Percentiles rank a stretch among this genome's conserved stretches.
These are phyloP conservation scores for Teleiodes luculella DNA, from an alignment of 2,888 invertebrate species.

Conservation along the genomic window DNA sequence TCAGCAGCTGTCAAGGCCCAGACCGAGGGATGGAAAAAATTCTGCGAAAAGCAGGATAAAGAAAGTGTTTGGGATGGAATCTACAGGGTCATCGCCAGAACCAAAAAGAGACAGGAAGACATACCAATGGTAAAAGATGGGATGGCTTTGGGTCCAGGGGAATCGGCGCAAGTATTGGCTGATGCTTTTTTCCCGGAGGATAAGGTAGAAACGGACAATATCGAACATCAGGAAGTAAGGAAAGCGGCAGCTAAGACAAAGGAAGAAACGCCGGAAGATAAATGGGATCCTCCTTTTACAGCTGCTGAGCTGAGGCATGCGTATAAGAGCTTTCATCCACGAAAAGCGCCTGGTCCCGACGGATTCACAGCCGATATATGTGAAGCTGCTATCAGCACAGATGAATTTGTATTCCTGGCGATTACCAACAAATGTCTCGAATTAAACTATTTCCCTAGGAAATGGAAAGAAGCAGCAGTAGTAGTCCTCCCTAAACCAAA, in stretches of 20 bases:
- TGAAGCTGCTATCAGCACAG: neutral
- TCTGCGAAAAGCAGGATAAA: constrained; percentile 23
- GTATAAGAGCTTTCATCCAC: constrained; percentile 13
- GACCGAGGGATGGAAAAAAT: constrained; percentile 24
- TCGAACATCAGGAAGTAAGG: constrained; percentile 4
- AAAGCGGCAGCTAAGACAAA: neutral
- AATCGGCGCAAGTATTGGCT: constrained; percentile 16
- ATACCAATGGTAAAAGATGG: constrained; percentile 1
- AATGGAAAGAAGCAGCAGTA: neutral
- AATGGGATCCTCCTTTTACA: constrained; percentile 9
- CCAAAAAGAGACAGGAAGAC: neutral
- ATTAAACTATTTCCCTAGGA: neutral
- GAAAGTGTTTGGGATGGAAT: constrained; percentile 20
- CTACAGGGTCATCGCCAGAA: constrained; percentile 12
- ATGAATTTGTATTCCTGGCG: neutral
- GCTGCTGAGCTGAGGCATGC: neutral
- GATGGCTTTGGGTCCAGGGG: neutral
- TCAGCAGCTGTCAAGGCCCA: constrained; percentile 9
- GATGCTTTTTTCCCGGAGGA: no score
- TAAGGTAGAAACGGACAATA: constrained; percentile 2
- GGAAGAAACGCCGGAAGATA: neutral
- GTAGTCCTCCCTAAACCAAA: neutral
- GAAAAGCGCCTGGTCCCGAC: constrained; percentile 22
- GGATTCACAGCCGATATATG: constrained; percentile 22
- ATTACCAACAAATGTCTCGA: neutral